These are phyloP conservation scores for Pandemis cinnamomeana DNA, from an alignment of 2,888 invertebrate species.

Conservation along the genomic window DNA sequence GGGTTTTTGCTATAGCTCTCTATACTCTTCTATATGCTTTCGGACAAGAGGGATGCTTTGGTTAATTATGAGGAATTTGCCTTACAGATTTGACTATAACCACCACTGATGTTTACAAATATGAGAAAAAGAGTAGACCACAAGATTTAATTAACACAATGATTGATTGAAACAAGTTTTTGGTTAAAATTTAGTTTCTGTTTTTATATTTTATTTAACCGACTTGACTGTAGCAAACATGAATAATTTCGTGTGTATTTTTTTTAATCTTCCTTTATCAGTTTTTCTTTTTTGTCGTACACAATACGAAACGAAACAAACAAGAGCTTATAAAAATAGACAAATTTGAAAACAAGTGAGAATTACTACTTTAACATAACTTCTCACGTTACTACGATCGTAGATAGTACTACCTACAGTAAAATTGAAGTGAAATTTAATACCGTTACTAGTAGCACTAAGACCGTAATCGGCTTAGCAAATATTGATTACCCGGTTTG, in stretches of 20 bases:
- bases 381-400: not conserved
- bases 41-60: not conserved
- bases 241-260: no score
- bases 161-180: no score
- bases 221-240: no score
- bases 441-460: slow-evolving; percentile 10
- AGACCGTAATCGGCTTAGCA: slow-evolving; percentile 39
- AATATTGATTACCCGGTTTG: slow-evolving; percentile 38
- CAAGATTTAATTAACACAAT: not conserved
- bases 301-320: no score
- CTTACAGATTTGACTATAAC: not conserved
- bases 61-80: not conserved
- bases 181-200: no score
- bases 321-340: not conserved
- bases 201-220: no score
- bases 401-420: not conserved
- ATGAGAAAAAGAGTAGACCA: not conserved
- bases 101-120: no score
- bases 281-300: no score
- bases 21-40: not conserved
- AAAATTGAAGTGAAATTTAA: slow-evolving; percentile 28
- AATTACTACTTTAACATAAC: not conserved
- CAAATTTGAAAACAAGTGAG: not conserved
- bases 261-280: no score
- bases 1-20: not conserved